Percentiles rank a stretch among this genome's conserved stretches.
phyloP scores from a whole-genome alignment of 2,797 vertebrate genomes.

The Philypnodon macrostomus region DNA sequence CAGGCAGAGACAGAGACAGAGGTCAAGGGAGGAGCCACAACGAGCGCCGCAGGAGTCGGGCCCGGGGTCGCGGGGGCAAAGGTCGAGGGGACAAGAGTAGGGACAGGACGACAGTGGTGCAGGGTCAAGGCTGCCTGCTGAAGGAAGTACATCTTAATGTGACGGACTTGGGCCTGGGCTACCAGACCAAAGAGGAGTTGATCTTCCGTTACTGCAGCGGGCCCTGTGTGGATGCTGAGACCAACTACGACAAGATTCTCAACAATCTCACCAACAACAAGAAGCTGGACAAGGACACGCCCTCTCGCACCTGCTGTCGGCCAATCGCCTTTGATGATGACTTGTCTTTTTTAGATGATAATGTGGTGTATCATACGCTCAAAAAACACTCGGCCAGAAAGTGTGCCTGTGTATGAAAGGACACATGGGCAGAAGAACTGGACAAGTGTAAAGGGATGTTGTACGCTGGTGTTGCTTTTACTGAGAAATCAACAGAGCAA shows the following conservation, averaged over 20 bases:
- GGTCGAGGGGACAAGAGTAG: slow-evolving; percentile 72
- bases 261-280: slow-evolving; percentile 93
- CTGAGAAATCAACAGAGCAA: no score
- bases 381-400: slow-evolving; percentile 96
- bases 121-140: slow-evolving; percentile 88
- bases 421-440: neutral
- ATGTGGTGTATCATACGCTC: slow-evolving; percentile 93
- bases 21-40: slow-evolving; percentile 72
- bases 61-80: slow-evolving; percentile 67
- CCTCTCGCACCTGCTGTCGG: slow-evolving; percentile 90
- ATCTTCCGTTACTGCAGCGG: slow-evolving; percentile 98
- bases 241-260: slow-evolving; percentile 96
- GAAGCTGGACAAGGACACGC: slow-evolving; percentile 90
- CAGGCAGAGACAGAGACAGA: slow-evolving; percentile 66
- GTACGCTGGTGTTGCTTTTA: slow-evolving; percentile 27
- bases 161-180: slow-evolving; percentile 95
- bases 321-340: slow-evolving; percentile 93
- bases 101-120: slow-evolving; percentile 71
- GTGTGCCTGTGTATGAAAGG: slow-evolving; percentile 88
- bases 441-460: slow-evolving; percentile 23
- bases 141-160: slow-evolving; percentile 95
- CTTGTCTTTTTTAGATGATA: slow-evolving; percentile 95
- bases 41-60: slow-evolving; percentile 68
- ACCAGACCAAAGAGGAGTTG: slow-evolving; percentile 96
- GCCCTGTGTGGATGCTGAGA: slow-evolving; percentile 89